These are phyloP conservation scores for Takifugu bimaculatus DNA, from an alignment of 2,113 vertebrate genomes.

Conservation along the genomic window DNA sequence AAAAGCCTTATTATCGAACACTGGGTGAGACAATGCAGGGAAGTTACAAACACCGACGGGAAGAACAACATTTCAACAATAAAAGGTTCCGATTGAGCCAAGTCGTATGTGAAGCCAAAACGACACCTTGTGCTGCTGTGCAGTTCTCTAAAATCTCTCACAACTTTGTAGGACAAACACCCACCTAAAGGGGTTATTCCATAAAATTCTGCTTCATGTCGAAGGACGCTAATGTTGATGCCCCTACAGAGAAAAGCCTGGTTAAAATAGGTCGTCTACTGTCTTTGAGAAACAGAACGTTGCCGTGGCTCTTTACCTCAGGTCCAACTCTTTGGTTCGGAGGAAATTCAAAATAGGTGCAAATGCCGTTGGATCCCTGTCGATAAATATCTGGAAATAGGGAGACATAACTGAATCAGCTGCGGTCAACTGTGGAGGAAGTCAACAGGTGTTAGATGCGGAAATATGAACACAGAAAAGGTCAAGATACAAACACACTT, in stretches of 20 bases:
- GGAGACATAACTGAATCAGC: not conserved
- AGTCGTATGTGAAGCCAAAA: constrained; percentile 4
- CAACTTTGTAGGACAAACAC: constrained; percentile 1
- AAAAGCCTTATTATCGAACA: no score
- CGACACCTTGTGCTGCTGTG: constrained; percentile 1
- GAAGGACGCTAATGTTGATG: constrained; percentile 91
- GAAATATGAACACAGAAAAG: no score
- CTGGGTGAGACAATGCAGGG: constrained; percentile 41
- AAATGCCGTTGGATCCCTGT: constrained; percentile 96
- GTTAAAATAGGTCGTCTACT: not conserved
- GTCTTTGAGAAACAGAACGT: not conserved
- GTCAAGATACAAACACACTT: not conserved
- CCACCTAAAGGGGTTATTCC: constrained; percentile 96
- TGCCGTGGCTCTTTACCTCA: constrained; percentile 77
- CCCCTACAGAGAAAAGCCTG: constrained; percentile 74
- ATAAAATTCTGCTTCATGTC: constrained; percentile 98
- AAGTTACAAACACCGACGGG: constrained; percentile 50
- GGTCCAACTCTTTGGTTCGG: constrained; percentile 94
- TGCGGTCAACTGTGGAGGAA: not conserved
- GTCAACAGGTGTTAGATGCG: no score
- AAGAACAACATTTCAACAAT: constrained; percentile 44
- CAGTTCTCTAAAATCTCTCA: constrained; percentile 2
- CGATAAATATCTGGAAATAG: constrained; percentile 94
- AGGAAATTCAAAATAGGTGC: constrained; percentile 99
- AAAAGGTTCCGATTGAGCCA: constrained; percentile 1